Conservation (phyloP, 2,113 vertebrate species). For the Catharus fuscescens region DNA sequence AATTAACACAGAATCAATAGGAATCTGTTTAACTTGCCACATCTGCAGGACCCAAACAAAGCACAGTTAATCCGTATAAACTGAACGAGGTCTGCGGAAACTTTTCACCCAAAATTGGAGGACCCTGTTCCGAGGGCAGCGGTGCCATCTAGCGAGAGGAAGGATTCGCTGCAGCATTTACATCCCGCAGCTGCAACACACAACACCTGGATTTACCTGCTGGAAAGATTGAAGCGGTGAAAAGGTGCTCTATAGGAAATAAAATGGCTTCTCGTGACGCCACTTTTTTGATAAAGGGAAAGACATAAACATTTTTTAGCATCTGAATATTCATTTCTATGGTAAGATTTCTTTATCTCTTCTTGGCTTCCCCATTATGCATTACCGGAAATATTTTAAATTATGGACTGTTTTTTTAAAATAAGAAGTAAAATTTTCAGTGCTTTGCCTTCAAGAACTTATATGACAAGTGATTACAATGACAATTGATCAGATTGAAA, state of each 20-base stretch:
- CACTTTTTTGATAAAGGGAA: neutral
- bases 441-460: neutral
- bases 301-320: neutral
- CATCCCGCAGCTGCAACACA: neutral
- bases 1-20: neutral
- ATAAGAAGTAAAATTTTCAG: neutral
- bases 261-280: neutral
- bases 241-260: neutral
- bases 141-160: slow-evolving; percentile 16
- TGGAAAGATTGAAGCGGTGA: neutral
- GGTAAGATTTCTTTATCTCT: neutral
- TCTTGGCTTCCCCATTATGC: neutral
- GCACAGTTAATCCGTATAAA: neutral
- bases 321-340: neutral
- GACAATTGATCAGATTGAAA: neutral
- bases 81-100: rapidly evolving
- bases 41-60: neutral
- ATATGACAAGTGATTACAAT: neutral
- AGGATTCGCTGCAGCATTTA: neutral
- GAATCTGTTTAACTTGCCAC: neutral
- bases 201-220: neutral
- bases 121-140: neutral
- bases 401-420: neutral
- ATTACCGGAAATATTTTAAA: neutral
- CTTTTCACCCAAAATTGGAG: neutral